phyloP scores from a whole-genome alignment of 2,113 vertebrate genomes.

The Corythornis vintsioides region DNA sequence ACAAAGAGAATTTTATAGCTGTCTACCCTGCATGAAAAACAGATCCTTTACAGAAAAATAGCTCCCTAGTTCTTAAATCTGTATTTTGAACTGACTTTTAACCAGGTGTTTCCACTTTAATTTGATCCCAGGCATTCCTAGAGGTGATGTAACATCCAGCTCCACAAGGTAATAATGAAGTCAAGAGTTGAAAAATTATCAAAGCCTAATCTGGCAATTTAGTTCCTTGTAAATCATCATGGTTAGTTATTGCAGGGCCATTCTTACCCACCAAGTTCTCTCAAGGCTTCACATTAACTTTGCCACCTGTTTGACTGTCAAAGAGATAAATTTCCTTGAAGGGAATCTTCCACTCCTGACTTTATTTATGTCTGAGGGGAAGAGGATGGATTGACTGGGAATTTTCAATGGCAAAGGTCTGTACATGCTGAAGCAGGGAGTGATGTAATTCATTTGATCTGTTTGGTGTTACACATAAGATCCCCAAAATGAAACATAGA shows the following conservation, averaged over 20 bases:
- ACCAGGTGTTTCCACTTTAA: conserved; percentile 74
- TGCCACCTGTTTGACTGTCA: conserved; percentile 68
- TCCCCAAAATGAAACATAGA: neutral
- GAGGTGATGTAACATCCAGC: conserved; percentile 71
- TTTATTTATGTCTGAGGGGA: conserved; percentile 41
- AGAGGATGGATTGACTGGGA: conserved; percentile 54
- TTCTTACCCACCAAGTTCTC: conserved; percentile 65
- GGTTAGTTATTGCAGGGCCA: conserved; percentile 59
- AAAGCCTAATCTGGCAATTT: conserved; percentile 71
- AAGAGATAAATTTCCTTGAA: conserved; percentile 69
- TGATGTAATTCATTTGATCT: conserved; percentile 9
- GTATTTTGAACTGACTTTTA: conserved; percentile 58
- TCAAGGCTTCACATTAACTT: conserved; percentile 59
- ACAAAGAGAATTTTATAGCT: neutral
- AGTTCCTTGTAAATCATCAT: conserved; percentile 69
- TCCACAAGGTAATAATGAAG: conserved; percentile 73
- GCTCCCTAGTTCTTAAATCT: conserved; percentile 19
- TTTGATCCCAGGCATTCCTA: conserved; percentile 70
- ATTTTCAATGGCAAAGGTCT: conserved; percentile 11
- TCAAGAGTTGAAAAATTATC: conserved; percentile 74
- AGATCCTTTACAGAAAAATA: conserved; percentile 5
- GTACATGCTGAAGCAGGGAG: neutral
- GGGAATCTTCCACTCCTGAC: conserved; percentile 55
- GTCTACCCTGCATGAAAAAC: neutral
- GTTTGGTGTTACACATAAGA: conserved; percentile 25